Conservation (phyloP, 2,888 invertebrate genomes). For the Gisinianus flammeolus region DNA sequence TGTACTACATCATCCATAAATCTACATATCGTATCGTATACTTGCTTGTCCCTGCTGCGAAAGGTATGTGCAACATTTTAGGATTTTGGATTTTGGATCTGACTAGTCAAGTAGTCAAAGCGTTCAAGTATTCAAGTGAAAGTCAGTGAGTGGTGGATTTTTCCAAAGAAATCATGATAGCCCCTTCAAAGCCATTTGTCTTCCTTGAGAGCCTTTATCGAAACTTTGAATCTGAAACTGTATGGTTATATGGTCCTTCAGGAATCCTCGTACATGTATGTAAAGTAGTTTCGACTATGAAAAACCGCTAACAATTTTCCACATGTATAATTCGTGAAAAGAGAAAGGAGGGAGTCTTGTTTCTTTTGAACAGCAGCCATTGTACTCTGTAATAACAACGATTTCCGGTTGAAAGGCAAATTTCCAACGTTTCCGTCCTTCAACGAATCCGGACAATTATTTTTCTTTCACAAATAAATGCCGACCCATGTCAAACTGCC, state of each 20-base stretch:
- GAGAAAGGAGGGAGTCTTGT: not conserved
- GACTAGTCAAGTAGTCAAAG: not conserved
- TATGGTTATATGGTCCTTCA: too few species aligned
- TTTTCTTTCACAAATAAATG: not conserved
- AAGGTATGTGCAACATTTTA: not conserved
- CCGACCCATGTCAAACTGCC: not conserved
- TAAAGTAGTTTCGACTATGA: not conserved
- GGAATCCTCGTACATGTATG: not conserved
- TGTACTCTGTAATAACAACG: too few species aligned
- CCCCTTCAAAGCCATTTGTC: slow-evolving; percentile 6
- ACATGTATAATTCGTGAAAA: not conserved
- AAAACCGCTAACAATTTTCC: not conserved
- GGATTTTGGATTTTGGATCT: not conserved
- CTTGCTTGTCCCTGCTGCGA: not conserved
- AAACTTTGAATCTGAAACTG: not conserved
- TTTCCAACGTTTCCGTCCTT: not conserved
- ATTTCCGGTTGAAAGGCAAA: slow-evolving; percentile 11
- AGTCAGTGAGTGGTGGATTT: not conserved
- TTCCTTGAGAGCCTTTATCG: slow-evolving; percentile 1
- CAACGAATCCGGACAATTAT: not conserved
- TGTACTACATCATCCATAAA: slow-evolving; percentile 18
- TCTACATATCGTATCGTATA: not conserved
- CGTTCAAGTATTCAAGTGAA: not conserved
- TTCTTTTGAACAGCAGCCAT: not conserved
- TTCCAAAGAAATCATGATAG: not conserved